phyloP scores from a whole-genome alignment of 2,888 invertebrate species.

The Melangyna quadrimaculata region DNA sequence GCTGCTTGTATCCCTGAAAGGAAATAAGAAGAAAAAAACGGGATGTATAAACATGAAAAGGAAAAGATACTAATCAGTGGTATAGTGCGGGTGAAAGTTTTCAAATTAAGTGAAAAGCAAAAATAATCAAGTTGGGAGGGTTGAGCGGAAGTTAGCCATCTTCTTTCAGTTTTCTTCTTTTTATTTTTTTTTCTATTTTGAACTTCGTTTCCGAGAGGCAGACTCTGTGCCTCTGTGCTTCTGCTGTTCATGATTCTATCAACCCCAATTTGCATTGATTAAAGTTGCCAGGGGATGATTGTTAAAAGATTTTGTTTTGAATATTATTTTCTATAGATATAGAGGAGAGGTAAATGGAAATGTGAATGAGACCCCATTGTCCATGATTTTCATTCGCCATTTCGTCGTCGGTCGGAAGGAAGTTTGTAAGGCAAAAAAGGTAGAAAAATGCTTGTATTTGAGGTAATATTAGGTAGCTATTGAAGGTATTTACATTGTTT shows the following conservation, averaged over 20 bases:
- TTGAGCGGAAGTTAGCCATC: constrained; percentile 6
- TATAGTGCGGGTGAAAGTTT: constrained; percentile 28
- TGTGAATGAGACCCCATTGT: constrained; percentile 6
- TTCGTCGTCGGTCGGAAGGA: not conserved
- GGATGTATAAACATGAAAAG: constrained; percentile 29
- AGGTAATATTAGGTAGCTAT: not conserved
- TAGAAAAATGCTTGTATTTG: not conserved
- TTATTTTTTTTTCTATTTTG: not conserved
- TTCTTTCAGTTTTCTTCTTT: not conserved
- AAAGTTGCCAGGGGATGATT: constrained; percentile 8
- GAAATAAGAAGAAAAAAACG: not conserved
- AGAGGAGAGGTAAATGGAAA: too few species aligned
- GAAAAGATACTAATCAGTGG: constrained; percentile 38
- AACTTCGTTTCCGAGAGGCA: constrained; percentile 16
- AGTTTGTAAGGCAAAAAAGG: not conserved
- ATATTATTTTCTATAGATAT: constrained; percentile 12
- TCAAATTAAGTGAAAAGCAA: constrained; percentile 61
- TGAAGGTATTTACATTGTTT: not conserved
- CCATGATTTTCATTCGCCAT: not conserved
- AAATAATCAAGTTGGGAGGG: constrained; percentile 49
- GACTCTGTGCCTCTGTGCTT: not conserved
- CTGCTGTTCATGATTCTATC: constrained; percentile 45
- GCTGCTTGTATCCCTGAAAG: constrained; percentile 78
- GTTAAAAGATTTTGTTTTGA: constrained; percentile 20
- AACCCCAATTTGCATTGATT: constrained; percentile 65